Evolutionary conservation across 2,113 vertebrate species (phyloP).

Genomic region (Xenotilapia flavipinnis): DNA sequence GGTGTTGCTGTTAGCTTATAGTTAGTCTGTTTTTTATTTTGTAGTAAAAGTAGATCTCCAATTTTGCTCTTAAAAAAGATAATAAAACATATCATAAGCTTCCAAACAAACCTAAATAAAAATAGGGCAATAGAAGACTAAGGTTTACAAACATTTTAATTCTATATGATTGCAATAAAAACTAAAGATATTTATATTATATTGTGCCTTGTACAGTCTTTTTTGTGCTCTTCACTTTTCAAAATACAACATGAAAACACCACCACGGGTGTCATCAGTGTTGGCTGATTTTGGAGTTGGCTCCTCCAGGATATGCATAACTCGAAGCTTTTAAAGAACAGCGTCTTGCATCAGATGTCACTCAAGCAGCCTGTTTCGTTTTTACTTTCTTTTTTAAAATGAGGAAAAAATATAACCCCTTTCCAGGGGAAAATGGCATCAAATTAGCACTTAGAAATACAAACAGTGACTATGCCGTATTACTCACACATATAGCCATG

Average conservation of each 20-base stretch:
- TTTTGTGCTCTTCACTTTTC: background rate
- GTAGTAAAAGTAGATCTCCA: background rate
- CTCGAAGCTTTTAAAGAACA: background rate
- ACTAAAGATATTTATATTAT: background rate
- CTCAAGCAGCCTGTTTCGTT: background rate
- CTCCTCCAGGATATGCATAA: conserved; percentile 5
- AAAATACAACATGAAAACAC: background rate
- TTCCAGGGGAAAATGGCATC: background rate
- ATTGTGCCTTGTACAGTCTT: background rate
- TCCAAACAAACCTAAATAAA: background rate
- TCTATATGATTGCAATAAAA: background rate
- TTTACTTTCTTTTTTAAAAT: conserved; percentile 4
- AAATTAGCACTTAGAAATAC: background rate
- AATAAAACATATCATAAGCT: background rate
- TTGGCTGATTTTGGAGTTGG: conserved; percentile 15
- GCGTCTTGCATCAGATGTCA: background rate
- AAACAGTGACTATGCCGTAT: background rate
- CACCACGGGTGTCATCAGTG: background rate
- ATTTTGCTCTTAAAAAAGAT: background rate
- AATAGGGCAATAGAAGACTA: background rate
- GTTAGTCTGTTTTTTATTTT: background rate
- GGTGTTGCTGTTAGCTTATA: background rate
- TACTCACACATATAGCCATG: background rate
- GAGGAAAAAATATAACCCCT: background rate
- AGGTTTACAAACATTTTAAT: background rate